A percentile compares a stretch with the other conserved stretches of the same genome.
Conservation (phyloP, 1,140 invertebrate species). For the Polypedilum vanderplanki region DNA sequence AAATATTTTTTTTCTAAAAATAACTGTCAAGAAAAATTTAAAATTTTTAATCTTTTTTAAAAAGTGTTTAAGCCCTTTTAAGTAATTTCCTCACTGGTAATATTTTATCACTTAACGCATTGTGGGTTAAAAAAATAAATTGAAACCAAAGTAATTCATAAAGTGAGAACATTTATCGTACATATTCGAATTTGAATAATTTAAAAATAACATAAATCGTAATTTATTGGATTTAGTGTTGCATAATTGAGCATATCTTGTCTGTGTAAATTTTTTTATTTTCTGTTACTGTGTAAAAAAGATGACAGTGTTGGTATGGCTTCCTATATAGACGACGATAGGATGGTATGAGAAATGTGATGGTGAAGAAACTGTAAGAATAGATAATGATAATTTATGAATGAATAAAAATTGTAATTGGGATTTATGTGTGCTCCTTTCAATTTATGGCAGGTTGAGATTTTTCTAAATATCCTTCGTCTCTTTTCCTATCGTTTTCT, state of each 20-base stretch:
- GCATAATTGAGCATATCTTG: conserved; percentile 14
- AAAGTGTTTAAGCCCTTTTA: too few relatives aligned
- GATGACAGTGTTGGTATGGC: neutral
- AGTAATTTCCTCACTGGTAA: too few relatives aligned
- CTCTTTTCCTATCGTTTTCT: neutral
- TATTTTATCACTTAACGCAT: too few relatives aligned
- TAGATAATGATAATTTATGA: conserved; percentile 27
- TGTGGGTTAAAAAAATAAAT: neutral
- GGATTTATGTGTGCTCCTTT: neutral
- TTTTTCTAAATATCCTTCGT: neutral
- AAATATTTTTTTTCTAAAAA: too few relatives aligned
- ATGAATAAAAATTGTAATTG: conserved; percentile 24
- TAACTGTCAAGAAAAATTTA: too few relatives aligned
- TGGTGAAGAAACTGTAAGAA: neutral
- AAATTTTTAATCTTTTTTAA: too few relatives aligned
- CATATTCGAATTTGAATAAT: conserved; percentile 24
- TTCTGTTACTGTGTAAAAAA: too few relatives aligned
- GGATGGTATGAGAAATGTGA: neutral
- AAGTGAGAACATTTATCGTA: neutral
- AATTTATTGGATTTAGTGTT: conserved; percentile 25
- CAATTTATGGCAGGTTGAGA: conserved; percentile 12
- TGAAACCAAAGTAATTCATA: neutral
- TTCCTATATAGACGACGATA: neutral
- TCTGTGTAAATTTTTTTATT: neutral
- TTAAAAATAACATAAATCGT: conserved; percentile 27